These are phyloP conservation scores for Dicyrtoma fusca DNA, from an alignment of 2,888 invertebrate genomes.

Conservation along the genomic window DNA sequence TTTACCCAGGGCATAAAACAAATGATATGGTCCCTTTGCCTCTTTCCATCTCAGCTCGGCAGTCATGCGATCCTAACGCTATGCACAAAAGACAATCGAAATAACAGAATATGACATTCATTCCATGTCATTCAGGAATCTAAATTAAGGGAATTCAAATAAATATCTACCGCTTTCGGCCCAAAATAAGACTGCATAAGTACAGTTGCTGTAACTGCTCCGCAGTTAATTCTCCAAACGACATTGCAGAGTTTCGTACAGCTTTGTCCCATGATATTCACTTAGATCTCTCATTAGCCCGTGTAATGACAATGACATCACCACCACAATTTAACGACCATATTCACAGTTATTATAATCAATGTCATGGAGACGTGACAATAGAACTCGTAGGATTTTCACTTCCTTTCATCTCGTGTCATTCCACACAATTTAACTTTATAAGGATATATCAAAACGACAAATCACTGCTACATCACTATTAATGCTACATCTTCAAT, in stretches of 20 bases:
- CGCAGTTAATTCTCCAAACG: slow-evolving; percentile 37
- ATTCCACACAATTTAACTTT: too few relatives aligned
- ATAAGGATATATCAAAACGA: too few relatives aligned
- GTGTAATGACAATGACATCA: slow-evolving; percentile 17
- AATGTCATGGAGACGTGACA: too few relatives aligned
- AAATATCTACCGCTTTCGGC: slow-evolving; percentile 58
- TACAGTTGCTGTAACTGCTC: slow-evolving; percentile 58
- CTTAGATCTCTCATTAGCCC: slow-evolving; percentile 19
- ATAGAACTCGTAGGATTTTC: neutral
- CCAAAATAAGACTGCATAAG: slow-evolving; percentile 59
- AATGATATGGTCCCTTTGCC: neutral
- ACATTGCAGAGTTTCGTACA: slow-evolving; percentile 8
- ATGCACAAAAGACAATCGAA: neutral
- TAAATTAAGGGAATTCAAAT: neutral
- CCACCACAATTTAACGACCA: neutral
- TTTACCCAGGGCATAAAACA: too few relatives aligned
- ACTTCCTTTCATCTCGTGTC: too few relatives aligned
- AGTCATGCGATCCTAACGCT: too few relatives aligned
- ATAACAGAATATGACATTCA: neutral
- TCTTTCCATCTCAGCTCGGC: neutral
- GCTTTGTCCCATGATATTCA: slow-evolving; percentile 17
- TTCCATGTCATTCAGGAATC: neutral
- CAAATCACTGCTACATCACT: too few relatives aligned
- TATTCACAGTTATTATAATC: too few relatives aligned
- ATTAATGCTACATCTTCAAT: too few relatives aligned